phyloP scores from a whole-genome alignment of 2,113 vertebrate genomes.

The Hylia prasina region DNA sequence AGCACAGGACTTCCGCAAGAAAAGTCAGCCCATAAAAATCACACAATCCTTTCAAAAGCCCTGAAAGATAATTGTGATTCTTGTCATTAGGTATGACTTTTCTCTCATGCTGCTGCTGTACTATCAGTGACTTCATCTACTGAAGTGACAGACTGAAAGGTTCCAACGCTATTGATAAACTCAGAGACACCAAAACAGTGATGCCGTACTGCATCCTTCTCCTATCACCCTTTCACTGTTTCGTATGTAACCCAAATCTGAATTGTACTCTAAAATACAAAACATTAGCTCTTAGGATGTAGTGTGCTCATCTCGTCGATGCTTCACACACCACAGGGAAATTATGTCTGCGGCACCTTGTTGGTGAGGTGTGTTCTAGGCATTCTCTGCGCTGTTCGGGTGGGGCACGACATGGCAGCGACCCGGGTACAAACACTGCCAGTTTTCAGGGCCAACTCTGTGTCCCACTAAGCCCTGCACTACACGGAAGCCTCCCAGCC shows the following conservation, averaged over 20 bases:
- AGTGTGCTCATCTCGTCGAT: fast-evolving
- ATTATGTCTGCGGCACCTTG: fast-evolving
- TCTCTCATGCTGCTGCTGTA: background rate
- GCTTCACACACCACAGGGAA: background rate
- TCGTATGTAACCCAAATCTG: background rate
- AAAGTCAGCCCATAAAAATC: background rate
- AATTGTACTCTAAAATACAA: fast-evolving
- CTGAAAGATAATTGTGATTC: background rate
- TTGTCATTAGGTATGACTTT: fast-evolving
- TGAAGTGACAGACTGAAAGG: background rate
- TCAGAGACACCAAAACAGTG: background rate
- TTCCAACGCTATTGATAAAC: background rate
- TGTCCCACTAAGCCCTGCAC: fast-evolving
- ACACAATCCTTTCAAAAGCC: background rate
- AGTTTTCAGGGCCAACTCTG: fast-evolving
- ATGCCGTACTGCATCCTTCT: background rate
- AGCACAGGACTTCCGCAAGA: fast-evolving
- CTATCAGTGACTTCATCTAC: background rate
- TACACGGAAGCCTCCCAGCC: no score
- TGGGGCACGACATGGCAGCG: fast-evolving
- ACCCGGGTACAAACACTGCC: fast-evolving
- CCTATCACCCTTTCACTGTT: background rate
- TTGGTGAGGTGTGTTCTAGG: fast-evolving
- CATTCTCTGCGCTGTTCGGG: fast-evolving
- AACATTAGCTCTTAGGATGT: background rate